Conservation (phyloP, 2,888 invertebrate genomes). For the Clivina fossor region DNA sequence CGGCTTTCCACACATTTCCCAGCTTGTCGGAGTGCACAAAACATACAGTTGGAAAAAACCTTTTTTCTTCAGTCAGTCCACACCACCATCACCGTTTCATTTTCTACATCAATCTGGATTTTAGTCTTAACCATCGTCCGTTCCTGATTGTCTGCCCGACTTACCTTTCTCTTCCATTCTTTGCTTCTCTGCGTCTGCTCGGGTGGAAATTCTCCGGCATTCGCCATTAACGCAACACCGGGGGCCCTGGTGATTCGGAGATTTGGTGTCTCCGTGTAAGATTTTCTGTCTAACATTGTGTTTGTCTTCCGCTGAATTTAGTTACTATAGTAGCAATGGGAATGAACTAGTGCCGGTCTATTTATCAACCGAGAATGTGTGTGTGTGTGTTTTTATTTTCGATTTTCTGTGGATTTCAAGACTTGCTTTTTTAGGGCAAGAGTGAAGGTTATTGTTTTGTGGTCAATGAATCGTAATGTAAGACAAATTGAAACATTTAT, state of each 20-base stretch:
- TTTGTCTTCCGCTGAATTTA: conserved; percentile 13
- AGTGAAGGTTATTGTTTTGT: too few relatives aligned
- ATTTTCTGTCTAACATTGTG: conserved; percentile 16
- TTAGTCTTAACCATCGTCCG: conserved; percentile 18
- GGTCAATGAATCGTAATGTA: too few relatives aligned
- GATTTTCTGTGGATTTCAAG: too few relatives aligned
- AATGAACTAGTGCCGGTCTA: too few relatives aligned
- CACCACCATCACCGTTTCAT: conserved; percentile 8
- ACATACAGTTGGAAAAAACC: not conserved
- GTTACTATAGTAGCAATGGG: too few relatives aligned
- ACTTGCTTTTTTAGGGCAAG: too few relatives aligned
- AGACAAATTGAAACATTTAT: too few relatives aligned
- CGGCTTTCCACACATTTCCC: too few relatives aligned
- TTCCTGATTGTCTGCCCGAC: conserved; percentile 29
- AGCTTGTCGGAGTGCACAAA: not conserved
- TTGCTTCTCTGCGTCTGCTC: conserved; percentile 20
- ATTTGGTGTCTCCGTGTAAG: conserved; percentile 15
- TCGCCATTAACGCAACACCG: conserved; percentile 27
- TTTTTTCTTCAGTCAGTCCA: not conserved
- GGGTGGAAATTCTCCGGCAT: conserved; percentile 23
- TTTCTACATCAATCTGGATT: conserved; percentile 32
- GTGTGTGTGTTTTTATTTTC: too few relatives aligned
- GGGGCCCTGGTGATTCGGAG: not conserved
- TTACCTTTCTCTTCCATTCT: conserved; percentile 16
- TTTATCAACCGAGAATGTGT: too few relatives aligned